Evolutionary conservation across 2,797 vertebrate genomes (phyloP).

Genomic region (Neoniphon sammara): DNA sequence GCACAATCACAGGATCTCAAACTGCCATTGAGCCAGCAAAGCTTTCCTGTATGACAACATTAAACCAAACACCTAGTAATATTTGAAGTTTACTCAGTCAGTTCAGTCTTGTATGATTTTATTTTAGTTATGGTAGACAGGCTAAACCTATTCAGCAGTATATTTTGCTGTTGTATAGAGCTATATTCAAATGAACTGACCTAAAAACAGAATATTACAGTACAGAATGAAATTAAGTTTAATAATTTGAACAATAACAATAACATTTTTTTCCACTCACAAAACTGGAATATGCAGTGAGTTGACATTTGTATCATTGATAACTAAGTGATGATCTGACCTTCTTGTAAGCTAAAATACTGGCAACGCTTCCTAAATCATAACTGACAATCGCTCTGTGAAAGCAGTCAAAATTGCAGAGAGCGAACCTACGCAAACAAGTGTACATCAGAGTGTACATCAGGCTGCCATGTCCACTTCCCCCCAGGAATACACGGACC

Average conservation of each 20-base stretch:
- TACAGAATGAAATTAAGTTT: background rate
- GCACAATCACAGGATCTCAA: conserved; percentile 54
- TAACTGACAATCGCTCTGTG: conserved; percentile 44
- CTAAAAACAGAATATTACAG: no score
- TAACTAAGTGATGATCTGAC: conserved; percentile 42
- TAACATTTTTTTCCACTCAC: conserved; percentile 14
- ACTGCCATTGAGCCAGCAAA: conserved; percentile 26
- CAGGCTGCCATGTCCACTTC: conserved; percentile 73
- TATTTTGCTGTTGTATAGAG: background rate
- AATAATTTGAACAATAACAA: background rate
- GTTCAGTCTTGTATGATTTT: conserved; percentile 19
- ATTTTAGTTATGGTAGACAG: conserved; percentile 9
- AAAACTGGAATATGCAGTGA: conserved; percentile 38
- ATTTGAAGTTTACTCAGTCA: conserved; percentile 1
- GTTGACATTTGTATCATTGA: conserved; percentile 30
- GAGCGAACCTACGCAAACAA: conserved; percentile 69
- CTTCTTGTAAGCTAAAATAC: conserved; percentile 61
- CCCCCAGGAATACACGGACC: conserved; percentile 71
- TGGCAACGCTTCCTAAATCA: conserved; percentile 47
- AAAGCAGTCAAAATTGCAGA: conserved; percentile 53
- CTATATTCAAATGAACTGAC: no score
- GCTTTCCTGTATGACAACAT: conserved; percentile 73
- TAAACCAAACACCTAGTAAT: conserved; percentile 63
- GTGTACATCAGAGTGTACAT: conserved; percentile 67
- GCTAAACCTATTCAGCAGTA: background rate